Evolutionary conservation across 2,113 vertebrate species (phyloP).

Genomic region (Paracyprichromis sp.): DNA sequence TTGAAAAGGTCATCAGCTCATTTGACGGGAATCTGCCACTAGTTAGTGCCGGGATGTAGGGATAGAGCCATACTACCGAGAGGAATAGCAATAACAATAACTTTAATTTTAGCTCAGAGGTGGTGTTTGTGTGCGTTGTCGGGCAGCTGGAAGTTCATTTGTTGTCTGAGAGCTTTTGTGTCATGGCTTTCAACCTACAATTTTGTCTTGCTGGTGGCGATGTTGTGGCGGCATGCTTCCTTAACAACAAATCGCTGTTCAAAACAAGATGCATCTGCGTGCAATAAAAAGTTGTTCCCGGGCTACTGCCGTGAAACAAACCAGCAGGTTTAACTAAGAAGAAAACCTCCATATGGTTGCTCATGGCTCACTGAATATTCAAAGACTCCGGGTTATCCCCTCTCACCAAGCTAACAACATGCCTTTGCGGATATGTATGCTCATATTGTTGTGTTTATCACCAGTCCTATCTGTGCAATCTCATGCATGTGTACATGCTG

Average conservation of each 20-base stretch:
- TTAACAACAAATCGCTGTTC: slow-evolving; percentile 3
- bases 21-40: not conserved
- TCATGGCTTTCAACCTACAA: not conserved
- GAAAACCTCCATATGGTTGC: slow-evolving; percentile 23
- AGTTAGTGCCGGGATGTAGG: not conserved
- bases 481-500: not conserved
- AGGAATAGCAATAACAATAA: not conserved
- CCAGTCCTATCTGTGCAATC: not conserved
- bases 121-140: not conserved
- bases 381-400: not conserved
- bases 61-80: not conserved
- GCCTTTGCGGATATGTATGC: not conserved
- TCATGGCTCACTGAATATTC: slow-evolving; percentile 17
- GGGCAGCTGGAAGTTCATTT: not conserved
- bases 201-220: not conserved
- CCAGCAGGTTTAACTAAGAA: not conserved
- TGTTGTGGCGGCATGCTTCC: slow-evolving; percentile 7
- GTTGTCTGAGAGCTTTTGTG: not conserved
- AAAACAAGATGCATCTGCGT: slow-evolving; percentile 15
- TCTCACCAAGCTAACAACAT: not conserved
- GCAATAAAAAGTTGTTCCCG: not conserved
- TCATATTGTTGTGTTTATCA: not conserved
- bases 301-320: not conserved
- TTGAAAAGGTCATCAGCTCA: not conserved
- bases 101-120: slow-evolving; percentile 3